phyloP scores from a whole-genome alignment of 2,888 invertebrate species.

The Camptogramma bilineatum region DNA sequence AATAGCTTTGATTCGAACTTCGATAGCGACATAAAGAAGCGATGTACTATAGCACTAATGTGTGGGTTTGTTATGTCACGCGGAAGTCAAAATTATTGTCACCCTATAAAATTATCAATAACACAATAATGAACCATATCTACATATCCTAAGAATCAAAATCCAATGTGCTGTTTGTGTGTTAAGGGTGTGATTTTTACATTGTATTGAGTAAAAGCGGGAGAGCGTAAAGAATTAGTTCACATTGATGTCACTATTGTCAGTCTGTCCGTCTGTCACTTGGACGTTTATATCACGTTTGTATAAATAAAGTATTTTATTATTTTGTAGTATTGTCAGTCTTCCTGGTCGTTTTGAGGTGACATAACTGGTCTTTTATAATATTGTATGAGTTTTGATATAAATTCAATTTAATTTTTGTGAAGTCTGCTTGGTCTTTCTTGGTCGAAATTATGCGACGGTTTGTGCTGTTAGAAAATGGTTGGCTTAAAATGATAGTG shows the following conservation, averaged over 20 bases:
- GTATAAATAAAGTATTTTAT: slow-evolving; percentile 38
- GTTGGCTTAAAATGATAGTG: too few relatives aligned
- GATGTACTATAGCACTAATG: slow-evolving; percentile 67
- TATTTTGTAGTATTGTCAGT: slow-evolving; percentile 16
- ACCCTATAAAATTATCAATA: slow-evolving; percentile 41
- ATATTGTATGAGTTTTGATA: too few relatives aligned
- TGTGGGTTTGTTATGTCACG: slow-evolving; percentile 75
- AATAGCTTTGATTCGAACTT: slow-evolving; percentile 9
- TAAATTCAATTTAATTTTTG: too few relatives aligned
- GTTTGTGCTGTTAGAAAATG: too few relatives aligned
- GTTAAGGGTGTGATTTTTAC: slow-evolving; percentile 48
- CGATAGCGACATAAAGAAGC: slow-evolving; percentile 30
- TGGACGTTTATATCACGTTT: slow-evolving; percentile 32
- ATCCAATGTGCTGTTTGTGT: slow-evolving; percentile 18
- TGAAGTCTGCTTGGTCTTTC: too few relatives aligned
- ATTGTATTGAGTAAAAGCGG: slow-evolving; percentile 69
- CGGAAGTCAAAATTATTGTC: slow-evolving; percentile 66
- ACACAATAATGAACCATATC: slow-evolving; percentile 41
- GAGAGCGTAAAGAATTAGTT: slow-evolving; percentile 82
- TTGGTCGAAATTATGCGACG: too few relatives aligned
- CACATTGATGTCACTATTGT: slow-evolving; percentile 74
- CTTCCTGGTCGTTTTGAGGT: slow-evolving; percentile 26
- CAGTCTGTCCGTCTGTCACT: slow-evolving; percentile 55
- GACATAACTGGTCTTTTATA: not conserved
- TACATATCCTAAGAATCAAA: slow-evolving; percentile 33